Base-by-base conservation (phyloP, 2,888 invertebrate genomes). In the Ptycholaimellus sp. region DNA sequence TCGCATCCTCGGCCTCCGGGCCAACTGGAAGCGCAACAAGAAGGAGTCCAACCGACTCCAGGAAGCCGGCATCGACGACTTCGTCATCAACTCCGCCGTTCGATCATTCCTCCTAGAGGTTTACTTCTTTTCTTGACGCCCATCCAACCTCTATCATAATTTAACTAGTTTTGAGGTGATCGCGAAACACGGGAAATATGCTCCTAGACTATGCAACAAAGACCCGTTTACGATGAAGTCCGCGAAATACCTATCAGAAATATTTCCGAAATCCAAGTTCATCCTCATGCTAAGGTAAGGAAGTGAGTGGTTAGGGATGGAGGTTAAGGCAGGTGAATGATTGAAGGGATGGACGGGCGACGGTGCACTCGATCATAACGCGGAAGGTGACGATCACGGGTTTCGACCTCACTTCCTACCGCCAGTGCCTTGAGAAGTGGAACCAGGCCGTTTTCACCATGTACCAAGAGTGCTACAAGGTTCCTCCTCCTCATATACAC, bases 171-270 rank as follows among this genome's bases (percentile, higher is more conserved):
- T 42, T 33, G 37, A 49, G 47, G 49, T 62, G 18, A 85, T 90
- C 52, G 83, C 81, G 41, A 74, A 77, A 48, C 90, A 96, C 64
- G 93, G 93, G 30, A 82, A 83, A 54, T 76, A 82, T 21, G 90
- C 93, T 6, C 43, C 45, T 25, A 69, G 87, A 36, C 71, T 93
- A 44, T 96, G 96, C 68, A 96, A 96, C 69, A 96, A 96, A 65
- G 96, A 96, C 66, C 96, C 96, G 36, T 73, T 96, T 48, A 87
- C 87, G 40, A 70, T 96, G 49, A 90, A 90, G 66, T 85, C 85
- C 70, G 85, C 85, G 56, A 74, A 76, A 37, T 93, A 82, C 62
- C 74, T 99, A 51, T 72, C 79, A 44, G 77, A 81, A 58, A 68
- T 96, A 42, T 99, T 96, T 65, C 93, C 96, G 32, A 83, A 85